A percentile compares a stretch with the other conserved stretches of the same genome.
These are phyloP conservation scores for Ariolimax columbianus DNA, from an alignment of 2,888 invertebrate genomes.

Conservation along the genomic window DNA sequence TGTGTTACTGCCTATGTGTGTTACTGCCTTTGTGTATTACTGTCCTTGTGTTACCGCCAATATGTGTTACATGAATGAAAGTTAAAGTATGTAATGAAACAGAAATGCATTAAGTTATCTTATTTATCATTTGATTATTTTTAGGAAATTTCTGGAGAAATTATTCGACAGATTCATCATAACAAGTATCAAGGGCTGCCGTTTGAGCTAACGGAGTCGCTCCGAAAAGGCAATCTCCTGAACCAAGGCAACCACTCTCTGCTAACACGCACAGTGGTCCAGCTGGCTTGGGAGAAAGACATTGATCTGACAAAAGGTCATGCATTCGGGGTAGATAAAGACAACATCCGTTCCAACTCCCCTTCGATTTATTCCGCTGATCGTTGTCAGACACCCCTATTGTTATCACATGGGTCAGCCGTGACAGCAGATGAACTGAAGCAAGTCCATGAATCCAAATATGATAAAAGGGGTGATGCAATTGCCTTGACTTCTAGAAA, in stretches of 20 bases:
- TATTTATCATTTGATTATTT: neutral
- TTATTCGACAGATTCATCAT: conserved; percentile 63
- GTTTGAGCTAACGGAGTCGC: conserved; percentile 35
- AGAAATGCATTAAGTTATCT: too few species aligned
- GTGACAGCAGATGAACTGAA: neutral
- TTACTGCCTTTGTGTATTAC: too few species aligned
- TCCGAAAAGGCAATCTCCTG: conserved; percentile 7
- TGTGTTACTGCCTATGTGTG: too few species aligned
- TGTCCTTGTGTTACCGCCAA: too few species aligned
- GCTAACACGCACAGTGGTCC: conserved; percentile 70
- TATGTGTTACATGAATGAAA: too few species aligned
- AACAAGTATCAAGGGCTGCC: conserved; percentile 11
- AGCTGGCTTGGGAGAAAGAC: conserved; percentile 89
- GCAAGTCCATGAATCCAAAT: neutral
- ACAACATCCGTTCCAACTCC: conserved; percentile 51
- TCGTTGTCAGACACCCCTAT: neutral
- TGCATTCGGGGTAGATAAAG: conserved; percentile 60
- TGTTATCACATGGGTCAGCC: neutral
- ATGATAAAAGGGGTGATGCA: neutral
- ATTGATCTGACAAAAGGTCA: conserved; percentile 79
- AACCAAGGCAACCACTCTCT: conserved; percentile 39
- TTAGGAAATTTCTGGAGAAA: conserved; percentile 72
- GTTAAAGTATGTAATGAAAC: too few species aligned
- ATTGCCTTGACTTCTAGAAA: neutral
- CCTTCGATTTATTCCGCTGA: neutral